Evolutionary conservation across 2,888 invertebrate species (phyloP).

Genomic region (Dilophus febrilis): DNA sequence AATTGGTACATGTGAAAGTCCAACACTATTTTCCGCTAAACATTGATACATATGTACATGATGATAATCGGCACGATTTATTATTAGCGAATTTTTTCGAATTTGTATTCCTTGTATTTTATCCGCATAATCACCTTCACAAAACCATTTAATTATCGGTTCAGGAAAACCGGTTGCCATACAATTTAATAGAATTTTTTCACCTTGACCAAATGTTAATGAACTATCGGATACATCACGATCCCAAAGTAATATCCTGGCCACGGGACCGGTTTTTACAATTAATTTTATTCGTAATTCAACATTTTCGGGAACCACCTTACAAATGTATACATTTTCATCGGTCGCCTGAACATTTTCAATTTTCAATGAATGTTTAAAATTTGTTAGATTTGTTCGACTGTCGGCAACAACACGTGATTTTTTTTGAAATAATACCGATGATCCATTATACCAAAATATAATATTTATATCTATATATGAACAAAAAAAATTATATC

Average conservation of each 20-base stretch:
- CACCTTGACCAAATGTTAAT: constrained; percentile 23
- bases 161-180: constrained; percentile 13
- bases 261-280: constrained; percentile 14
- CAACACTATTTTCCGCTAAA: constrained; percentile 21
- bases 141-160: constrained; percentile 21
- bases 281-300: constrained; percentile 16
- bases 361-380: constrained; percentile 21
- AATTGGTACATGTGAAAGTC: constrained; percentile 21
- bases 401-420: constrained; percentile 12
- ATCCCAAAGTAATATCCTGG: constrained; percentile 21
- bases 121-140: background rate
- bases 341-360: constrained; percentile 16
- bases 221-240: constrained; percentile 22
- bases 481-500: no score
- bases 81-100: constrained; percentile 15
- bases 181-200: constrained; percentile 21
- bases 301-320: constrained; percentile 19
- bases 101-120: constrained; percentile 11
- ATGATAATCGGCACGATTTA: constrained; percentile 20
- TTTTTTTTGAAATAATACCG: constrained; percentile 17
- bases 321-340: constrained; percentile 20
- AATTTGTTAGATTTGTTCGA: constrained; percentile 15
- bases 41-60: constrained; percentile 25
- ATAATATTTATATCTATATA: constrained; percentile 21
- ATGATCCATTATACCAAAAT: constrained; percentile 21